phyloP scores from a whole-genome alignment of 2,113 vertebrate genomes.

The Tursiops truncatus region DNA sequence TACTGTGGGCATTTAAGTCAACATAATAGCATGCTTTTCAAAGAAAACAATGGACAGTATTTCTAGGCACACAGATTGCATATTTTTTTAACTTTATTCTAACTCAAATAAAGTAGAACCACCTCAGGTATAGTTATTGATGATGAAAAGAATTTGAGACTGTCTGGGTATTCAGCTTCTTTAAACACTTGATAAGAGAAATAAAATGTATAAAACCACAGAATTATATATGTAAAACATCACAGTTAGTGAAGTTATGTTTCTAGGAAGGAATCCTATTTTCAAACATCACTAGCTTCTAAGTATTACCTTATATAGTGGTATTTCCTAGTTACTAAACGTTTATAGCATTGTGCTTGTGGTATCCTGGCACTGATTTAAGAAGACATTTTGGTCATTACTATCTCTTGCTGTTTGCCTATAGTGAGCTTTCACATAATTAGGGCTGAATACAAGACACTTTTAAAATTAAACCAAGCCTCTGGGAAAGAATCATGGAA shows the following conservation, averaged over 20 bases:
- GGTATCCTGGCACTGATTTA: conserved; percentile 75
- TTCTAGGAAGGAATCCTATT: conserved; percentile 33
- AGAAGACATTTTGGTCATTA: conserved; percentile 79
- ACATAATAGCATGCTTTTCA: not conserved
- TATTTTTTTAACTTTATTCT: not conserved
- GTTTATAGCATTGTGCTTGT: conserved; percentile 66
- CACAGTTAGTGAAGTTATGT: conserved; percentile 29
- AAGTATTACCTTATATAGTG: conserved; percentile 25
- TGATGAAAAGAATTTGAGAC: not conserved
- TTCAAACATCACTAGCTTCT: conserved; percentile 30
- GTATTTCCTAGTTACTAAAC: conserved; percentile 54
- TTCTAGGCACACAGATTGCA: not conserved
- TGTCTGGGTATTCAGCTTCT: not conserved
- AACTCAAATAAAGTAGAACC: not conserved
- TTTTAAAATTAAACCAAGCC: conserved; percentile 88
- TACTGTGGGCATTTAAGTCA: not conserved
- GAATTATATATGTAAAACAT: not conserved
- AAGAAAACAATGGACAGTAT: not conserved
- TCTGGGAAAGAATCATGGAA: conserved; percentile 84
- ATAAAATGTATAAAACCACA: not conserved
- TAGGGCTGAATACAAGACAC: conserved; percentile 81
- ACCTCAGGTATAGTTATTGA: not conserved
- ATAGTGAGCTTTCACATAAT: conserved; percentile 83
- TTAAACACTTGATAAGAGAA: conserved; percentile 35
- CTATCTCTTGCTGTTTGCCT: conserved; percentile 79